Evolutionary conservation across 2,113 vertebrate genomes (phyloP).

Genomic region (Takifugu bimaculatus): DNA sequence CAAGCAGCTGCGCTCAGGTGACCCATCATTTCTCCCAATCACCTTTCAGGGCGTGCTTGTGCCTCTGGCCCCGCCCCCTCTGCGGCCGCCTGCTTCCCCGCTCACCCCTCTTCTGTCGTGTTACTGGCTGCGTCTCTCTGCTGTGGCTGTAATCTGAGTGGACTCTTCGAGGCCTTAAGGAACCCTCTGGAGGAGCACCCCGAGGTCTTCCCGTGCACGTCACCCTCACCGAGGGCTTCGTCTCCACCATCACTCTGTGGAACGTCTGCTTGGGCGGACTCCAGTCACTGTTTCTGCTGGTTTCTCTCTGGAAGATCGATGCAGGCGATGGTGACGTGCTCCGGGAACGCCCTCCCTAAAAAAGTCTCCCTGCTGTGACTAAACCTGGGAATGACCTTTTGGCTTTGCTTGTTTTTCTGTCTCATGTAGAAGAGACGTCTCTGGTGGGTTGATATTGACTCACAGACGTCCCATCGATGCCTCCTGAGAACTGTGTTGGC

Average conservation of each 20-base stretch:
- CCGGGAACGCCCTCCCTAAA: slow-evolving; percentile 66
- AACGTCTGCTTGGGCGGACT: no score
- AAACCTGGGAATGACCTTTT: slow-evolving; percentile 72
- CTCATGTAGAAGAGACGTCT: slow-evolving; percentile 59
- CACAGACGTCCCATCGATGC: slow-evolving; percentile 7
- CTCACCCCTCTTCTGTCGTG: slow-evolving; percentile 19
- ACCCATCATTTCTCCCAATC: slow-evolving; percentile 6
- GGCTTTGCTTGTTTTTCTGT: slow-evolving; percentile 44
- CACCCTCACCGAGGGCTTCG: slow-evolving; percentile 45
- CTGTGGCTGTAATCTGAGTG: slow-evolving; percentile 34
- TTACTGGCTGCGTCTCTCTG: slow-evolving; percentile 51
- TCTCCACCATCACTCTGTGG: not conserved
- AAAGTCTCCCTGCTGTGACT: slow-evolving; percentile 96
- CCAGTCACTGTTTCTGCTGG: not conserved
- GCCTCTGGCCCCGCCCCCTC: slow-evolving; percentile 27
- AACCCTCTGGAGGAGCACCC: slow-evolving; percentile 39
- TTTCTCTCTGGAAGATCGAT: slow-evolving; percentile 11
- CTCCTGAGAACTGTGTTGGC: slow-evolving; percentile 10
- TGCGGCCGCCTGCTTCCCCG: slow-evolving; percentile 20
- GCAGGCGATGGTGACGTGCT: slow-evolving; percentile 57
- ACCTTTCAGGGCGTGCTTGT: slow-evolving; percentile 2
- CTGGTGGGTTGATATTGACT: slow-evolving; percentile 27
- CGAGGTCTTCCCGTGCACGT: slow-evolving; percentile 59
- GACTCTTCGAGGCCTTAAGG: slow-evolving; percentile 37
- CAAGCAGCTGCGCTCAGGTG: slow-evolving; percentile 99